phyloP scores from a whole-genome alignment of 2,113 vertebrate genomes.

The Rhegmatorhina hoffmannsi region DNA sequence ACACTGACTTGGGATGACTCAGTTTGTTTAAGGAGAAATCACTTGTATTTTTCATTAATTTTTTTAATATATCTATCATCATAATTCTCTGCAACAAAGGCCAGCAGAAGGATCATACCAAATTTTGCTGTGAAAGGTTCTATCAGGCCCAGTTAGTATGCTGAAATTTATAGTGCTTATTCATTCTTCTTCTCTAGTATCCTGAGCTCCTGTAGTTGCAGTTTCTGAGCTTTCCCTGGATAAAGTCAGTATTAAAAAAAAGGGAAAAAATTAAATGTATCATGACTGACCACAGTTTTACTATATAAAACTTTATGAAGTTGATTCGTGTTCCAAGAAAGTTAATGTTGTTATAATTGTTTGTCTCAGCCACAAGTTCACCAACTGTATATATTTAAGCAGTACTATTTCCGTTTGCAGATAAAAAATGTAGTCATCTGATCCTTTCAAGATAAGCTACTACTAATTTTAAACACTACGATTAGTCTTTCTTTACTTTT shows the following conservation, averaged over 20 bases:
- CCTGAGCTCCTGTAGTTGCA: background rate
- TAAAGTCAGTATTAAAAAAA: background rate
- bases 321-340: background rate
- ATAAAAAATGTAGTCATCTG: slow-evolving; percentile 15
- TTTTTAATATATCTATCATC: background rate
- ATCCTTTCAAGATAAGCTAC: slow-evolving; percentile 25
- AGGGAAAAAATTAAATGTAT: background rate
- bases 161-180: background rate
- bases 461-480: slow-evolving; percentile 11
- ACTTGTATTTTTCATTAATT: background rate
- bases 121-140: background rate
- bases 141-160: background rate
- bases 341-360: background rate
- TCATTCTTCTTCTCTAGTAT: background rate
- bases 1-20: background rate
- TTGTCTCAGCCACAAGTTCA: background rate
- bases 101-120: background rate
- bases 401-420: background rate
- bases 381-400: background rate
- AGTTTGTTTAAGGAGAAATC: background rate
- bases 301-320: background rate
- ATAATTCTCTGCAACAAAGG: background rate
- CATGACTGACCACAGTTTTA: background rate
- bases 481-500: background rate
- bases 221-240: background rate